A percentile compares a stretch with the other conserved stretches of the same genome.
Evolutionary conservation across 2,113 vertebrate genomes (phyloP).

Genomic region (Pollachius pollachius): DNA sequence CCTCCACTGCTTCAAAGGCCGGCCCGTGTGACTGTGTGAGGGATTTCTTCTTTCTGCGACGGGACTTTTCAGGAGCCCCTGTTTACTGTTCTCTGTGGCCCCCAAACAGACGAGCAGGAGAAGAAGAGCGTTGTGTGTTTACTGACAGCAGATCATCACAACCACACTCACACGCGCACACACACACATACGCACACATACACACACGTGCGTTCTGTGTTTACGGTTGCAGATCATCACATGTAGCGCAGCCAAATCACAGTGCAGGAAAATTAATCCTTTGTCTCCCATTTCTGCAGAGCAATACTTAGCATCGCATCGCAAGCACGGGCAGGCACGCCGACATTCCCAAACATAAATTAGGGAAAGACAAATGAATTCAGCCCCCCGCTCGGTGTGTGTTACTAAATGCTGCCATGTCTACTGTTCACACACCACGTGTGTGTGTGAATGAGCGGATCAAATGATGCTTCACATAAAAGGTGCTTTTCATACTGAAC

Average conservation of each 20-base stretch:
- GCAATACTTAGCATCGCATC: conserved; percentile 35
- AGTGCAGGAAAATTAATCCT: conserved; percentile 45
- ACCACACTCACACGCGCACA: too few species aligned
- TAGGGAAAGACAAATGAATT: conserved; percentile 53
- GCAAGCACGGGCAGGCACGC: conserved; percentile 49
- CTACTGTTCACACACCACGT: conserved; percentile 37
- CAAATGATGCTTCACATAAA: conserved; percentile 22
- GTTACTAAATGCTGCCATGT: conserved; percentile 33
- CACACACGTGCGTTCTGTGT: background rate
- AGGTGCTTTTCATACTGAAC: conserved; percentile 30
- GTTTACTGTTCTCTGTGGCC: conserved; percentile 51
- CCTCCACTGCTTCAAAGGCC: conserved; percentile 58
- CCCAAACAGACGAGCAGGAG: conserved; percentile 36
- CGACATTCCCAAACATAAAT: conserved; percentile 62
- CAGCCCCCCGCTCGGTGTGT: conserved; percentile 29
- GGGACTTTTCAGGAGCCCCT: conserved; percentile 36
- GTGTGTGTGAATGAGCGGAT: background rate
- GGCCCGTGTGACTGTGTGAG: conserved; percentile 18
- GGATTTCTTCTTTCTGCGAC: conserved; percentile 41
- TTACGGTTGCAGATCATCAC: conserved; percentile 9
- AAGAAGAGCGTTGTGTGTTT: conserved; percentile 27
- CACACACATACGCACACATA: too few species aligned
- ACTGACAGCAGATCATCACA: conserved; percentile 14
- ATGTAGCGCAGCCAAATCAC: conserved; percentile 27
- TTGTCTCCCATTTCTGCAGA: conserved; percentile 49